Conservation (phyloP, 2,888 invertebrate genomes). For the Eustalomyia histrio region DNA sequence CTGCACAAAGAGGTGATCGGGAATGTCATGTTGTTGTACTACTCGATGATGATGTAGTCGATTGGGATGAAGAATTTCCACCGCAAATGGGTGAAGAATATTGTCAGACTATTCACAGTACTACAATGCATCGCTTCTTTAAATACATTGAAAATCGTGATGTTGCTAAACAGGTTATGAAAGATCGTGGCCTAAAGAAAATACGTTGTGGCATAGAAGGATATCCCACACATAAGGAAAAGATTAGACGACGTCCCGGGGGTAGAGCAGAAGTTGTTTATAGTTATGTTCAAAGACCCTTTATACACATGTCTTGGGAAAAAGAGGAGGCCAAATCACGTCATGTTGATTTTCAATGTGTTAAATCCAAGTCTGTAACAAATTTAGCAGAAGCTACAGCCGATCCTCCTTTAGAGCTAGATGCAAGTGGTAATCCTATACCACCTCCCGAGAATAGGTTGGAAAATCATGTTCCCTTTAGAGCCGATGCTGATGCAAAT, state of each 20-base stretch:
- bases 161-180: constrained; percentile 99
- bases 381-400: constrained; percentile 97
- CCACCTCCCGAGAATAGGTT: constrained; percentile 73
- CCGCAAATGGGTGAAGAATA: constrained; percentile 99
- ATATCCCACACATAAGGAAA: constrained; percentile 99
- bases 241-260: constrained; percentile 96
- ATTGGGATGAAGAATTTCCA: constrained; percentile 99
- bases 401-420: constrained; percentile 85
- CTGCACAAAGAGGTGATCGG: constrained; percentile 95
- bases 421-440: constrained; percentile 79
- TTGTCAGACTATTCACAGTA: constrained; percentile 97
- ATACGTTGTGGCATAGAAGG: constrained; percentile 99
- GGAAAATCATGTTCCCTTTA: constrained; percentile 64
- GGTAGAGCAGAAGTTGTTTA: constrained; percentile 97
- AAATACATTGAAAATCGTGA: constrained; percentile 99
- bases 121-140: constrained; percentile 98
- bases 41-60: constrained; percentile 95
- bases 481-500: constrained; percentile 64
- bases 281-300: constrained; percentile 99
- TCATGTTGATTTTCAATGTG: constrained; percentile 99
- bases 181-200: constrained; percentile 98
- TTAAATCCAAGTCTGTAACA: constrained; percentile 98
- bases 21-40: constrained; percentile 98
- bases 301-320: constrained; percentile 96
- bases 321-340: constrained; percentile 99